Percentiles rank a stretch among this genome's conserved stretches.
Conservation (phyloP, 2,888 invertebrate species). For the Theretra japonica region DNA sequence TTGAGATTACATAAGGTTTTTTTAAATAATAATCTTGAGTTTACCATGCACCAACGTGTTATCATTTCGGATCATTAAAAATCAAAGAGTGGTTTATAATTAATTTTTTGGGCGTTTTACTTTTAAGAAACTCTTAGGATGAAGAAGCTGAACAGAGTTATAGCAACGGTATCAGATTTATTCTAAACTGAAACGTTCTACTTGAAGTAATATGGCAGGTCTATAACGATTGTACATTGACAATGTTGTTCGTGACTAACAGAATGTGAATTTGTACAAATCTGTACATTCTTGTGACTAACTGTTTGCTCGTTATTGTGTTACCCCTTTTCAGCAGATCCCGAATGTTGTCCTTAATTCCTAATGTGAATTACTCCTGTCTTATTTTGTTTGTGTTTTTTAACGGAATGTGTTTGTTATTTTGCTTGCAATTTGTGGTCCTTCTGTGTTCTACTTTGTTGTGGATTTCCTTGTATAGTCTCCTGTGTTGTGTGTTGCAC, state of each 20-base stretch:
- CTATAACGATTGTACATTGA: conserved; percentile 1
- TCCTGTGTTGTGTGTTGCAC: not conserved
- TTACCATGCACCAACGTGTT: too few species aligned
- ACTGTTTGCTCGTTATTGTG: conserved; percentile 15
- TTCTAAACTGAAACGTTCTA: too few species aligned
- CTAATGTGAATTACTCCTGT: not conserved
- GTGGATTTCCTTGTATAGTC: not conserved
- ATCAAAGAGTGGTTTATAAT: too few species aligned
- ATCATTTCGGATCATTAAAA: too few species aligned
- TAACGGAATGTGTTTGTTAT: conserved; percentile 1
- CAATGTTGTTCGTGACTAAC: conserved; percentile 23
- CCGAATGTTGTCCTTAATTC: conserved; percentile 1
- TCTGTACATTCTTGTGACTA: conserved; percentile 23
- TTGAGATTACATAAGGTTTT: too few species aligned
- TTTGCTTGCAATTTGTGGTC: conserved; percentile 9
- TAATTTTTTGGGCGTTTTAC: too few species aligned
- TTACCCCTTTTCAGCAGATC: conserved; percentile 11
- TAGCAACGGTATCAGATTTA: too few species aligned
- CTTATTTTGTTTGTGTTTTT: not conserved
- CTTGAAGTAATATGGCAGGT: conserved; percentile 4
- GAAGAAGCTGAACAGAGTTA: too few species aligned
- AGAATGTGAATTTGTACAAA: conserved; percentile 19
- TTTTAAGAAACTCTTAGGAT: too few species aligned
- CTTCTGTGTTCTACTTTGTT: conserved; percentile 1
- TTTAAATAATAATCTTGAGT: too few species aligned